phyloP scores from a whole-genome alignment of 2,888 invertebrate species.

The Yponomeuta evonymella region DNA sequence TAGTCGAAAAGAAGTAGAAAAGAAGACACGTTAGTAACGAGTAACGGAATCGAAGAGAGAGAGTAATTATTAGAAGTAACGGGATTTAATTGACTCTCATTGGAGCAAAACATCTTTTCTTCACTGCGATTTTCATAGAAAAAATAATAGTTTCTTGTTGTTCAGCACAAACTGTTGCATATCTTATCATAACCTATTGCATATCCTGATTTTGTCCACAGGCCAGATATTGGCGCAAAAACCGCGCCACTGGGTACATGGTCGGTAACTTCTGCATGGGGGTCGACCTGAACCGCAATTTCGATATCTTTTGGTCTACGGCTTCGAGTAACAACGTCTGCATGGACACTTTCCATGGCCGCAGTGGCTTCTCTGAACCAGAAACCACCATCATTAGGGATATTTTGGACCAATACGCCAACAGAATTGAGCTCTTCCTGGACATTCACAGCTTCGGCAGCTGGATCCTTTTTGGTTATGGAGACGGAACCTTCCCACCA shows the following conservation, averaged over 20 bases:
- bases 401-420: constrained; percentile 63
- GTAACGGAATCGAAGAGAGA: no score
- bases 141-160: no score
- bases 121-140: no score
- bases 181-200: no score
- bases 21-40: no score
- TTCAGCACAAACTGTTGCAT: no score
- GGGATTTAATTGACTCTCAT: no score
- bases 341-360: constrained; percentile 78
- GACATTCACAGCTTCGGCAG: constrained; percentile 86
- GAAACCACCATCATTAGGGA: constrained; percentile 77
- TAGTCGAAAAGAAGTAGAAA: no score
- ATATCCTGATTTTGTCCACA: constrained; percentile 29
- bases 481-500: constrained; percentile 57
- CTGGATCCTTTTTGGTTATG: constrained; percentile 66
- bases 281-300: constrained; percentile 86
- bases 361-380: constrained; percentile 78
- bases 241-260: constrained; percentile 56
- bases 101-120: no score
- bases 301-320: constrained; percentile 80
- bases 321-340: constrained; percentile 70
- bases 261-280: constrained; percentile 72
- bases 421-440: constrained; percentile 78
- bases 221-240: constrained; percentile 81
- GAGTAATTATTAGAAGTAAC: no score